Percentiles rank a stretch among this genome's conserved stretches.
phyloP scores from a whole-genome alignment of 1,140 invertebrate genomes.

The Neodiprion virginianus region DNA sequence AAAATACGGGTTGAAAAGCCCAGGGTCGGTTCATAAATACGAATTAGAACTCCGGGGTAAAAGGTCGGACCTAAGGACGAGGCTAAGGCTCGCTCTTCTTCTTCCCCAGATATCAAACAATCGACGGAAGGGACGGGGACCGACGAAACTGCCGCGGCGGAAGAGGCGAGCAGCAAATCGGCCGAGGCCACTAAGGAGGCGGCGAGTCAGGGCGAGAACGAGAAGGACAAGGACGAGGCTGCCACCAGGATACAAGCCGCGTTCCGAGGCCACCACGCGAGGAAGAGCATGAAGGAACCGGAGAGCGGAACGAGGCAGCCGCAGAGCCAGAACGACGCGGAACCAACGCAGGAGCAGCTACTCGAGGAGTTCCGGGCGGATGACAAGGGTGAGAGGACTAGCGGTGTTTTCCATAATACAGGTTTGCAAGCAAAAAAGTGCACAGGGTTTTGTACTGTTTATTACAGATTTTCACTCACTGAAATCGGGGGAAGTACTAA shows the following conservation, averaged over 20 bases:
- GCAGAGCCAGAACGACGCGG: slow-evolving; percentile 54
- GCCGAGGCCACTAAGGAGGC: slow-evolving; percentile 24
- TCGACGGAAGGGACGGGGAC: slow-evolving; percentile 14
- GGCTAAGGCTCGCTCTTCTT: no score
- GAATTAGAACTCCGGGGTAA: no score
- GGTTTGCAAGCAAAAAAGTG: no score
- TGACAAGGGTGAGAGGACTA: slow-evolving; percentile 71
- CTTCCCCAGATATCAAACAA: slow-evolving; percentile 43
- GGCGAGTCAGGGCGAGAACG: slow-evolving; percentile 51
- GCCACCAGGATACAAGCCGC: slow-evolving; percentile 74
- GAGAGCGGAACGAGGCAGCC: slow-evolving; percentile 52
- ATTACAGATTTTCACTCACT: no score
- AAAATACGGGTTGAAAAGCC: no score
- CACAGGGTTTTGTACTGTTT: no score
- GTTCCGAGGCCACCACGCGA: slow-evolving; percentile 68
- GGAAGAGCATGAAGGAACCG: slow-evolving; percentile 65
- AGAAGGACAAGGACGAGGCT: slow-evolving; percentile 67
- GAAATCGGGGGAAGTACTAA: no score
- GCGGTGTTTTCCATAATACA: background rate
- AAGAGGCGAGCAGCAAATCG: slow-evolving; percentile 33
- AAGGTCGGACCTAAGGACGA: no score
- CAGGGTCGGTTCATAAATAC: no score
- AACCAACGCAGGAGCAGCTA: slow-evolving; percentile 74
- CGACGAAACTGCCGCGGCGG: slow-evolving; percentile 20
- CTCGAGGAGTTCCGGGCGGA: slow-evolving; percentile 78